A percentile compares a stretch with the other conserved stretches of the same genome.
Conservation (phyloP, 2,113 vertebrate genomes). For the Cariama cristata region DNA sequence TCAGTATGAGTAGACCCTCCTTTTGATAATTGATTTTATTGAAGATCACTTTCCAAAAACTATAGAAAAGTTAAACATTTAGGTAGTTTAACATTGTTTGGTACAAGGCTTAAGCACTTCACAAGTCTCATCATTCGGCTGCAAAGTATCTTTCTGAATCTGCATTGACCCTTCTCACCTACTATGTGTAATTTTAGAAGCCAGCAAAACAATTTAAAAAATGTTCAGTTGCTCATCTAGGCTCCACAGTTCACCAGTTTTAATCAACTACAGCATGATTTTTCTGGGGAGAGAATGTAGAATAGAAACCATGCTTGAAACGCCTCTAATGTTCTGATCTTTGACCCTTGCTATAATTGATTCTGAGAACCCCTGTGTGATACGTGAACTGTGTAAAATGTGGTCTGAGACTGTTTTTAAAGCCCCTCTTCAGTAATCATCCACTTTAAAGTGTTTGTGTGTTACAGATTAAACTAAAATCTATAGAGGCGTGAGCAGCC, state of each 20-base stretch:
- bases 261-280: not conserved
- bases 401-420: constrained; percentile 31
- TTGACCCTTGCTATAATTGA: constrained; percentile 57
- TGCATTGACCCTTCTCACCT: not conserved
- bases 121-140: not conserved
- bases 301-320: not conserved
- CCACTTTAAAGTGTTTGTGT: not conserved
- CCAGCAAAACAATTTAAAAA: not conserved
- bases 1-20: not conserved
- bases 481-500: not conserved
- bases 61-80: not conserved
- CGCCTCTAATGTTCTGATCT: constrained; percentile 30
- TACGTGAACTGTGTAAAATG: constrained; percentile 59
- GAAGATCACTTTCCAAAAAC: not conserved
- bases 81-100: not conserved
- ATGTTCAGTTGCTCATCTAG: constrained; percentile 42
- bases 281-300: constrained; percentile 14
- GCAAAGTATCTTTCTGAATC: not conserved
- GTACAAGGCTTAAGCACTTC: not conserved
- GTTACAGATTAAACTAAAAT: constrained; percentile 1
- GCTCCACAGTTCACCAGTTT: not conserved
- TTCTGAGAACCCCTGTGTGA: constrained; percentile 53
- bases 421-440: not conserved
- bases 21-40: not conserved
- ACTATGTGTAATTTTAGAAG: not conserved